Evolutionary conservation across 2,888 invertebrate genomes (phyloP), one percentile per base, ranked within the genome.

Genomic region (Anorthoa munda): DNA sequence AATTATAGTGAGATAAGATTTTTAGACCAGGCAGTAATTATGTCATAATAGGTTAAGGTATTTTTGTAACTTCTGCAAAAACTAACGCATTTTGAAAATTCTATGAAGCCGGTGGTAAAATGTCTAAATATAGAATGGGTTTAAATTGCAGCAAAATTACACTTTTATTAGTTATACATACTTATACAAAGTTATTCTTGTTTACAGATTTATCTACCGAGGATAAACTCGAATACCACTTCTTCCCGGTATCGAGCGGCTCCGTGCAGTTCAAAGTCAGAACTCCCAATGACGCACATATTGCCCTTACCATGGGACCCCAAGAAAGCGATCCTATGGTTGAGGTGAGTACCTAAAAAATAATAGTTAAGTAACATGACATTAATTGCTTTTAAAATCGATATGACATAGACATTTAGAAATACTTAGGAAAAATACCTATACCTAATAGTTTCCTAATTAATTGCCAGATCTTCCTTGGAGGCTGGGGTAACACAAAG

Each of bases 401-500:
- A 31, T n/a, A 4, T 5, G 1, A 18, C 12, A 23, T 17, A 31
- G 23, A n/a, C 48, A 63, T 55, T 12, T 45, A 50, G 23, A n/a
- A 64, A 4, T 13, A 31, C 31, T 7, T 31, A 45, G 15, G 4
- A 39, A 66, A 21, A 50, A 4, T 39, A 18, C 13, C 26, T 18
- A 9, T 39, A 23, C 9, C 65, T 77, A 50, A 73, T 31, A 0
- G 4, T 72, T 61, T 56, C 12, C 9, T 48, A 23, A 72, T 79
- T 4, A 12, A 56, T 79, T 65, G 13, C 2, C 90, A 97, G 97
- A 92, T 99, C 68, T 98, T 99, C 94, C 97, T 99, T 87, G 99
- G 99, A 46, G 99, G 99, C 48, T 99, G 99, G 99, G 97, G 97
- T 39, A 99, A 99, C 93, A 96, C 97, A 80, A 98, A 98, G 94